Evolutionary conservation across 2,888 invertebrate species (phyloP), one percentile per base, ranked within the genome.

Genomic region (Troides oblongomaculatus): DNA sequence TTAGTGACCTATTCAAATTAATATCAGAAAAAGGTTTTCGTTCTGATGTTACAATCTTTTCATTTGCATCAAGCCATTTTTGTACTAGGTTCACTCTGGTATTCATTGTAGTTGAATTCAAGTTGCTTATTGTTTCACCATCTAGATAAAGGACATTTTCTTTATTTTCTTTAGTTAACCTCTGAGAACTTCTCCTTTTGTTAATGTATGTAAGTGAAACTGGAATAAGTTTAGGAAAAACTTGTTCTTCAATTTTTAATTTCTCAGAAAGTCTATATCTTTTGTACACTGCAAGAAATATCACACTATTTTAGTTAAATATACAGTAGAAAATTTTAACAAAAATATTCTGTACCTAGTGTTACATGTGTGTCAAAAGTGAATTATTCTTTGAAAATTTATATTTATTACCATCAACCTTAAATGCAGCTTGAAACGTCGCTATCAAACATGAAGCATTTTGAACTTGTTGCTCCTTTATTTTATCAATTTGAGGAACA

Each of bases 171-270:
- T 69, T 74, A 73, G 56, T 30, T 5, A 72, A 76, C 59, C 30
- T 39, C 62, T 74, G 77, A n/a, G 73, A 73, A 74, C 82, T 84
- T 80, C 84, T 91, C 68, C 85, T 85, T 78, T 87, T 91, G 74
- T 92, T 92, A 71, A 70, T 81, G 78, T 92, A 92, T 74, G 87
- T 90, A 30, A 74, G 68, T 62, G 86, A 85, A 71, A 89, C 92
- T 82, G 92, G 90, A 73, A 92, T 90, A 73, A 89, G 89, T 76
- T 86, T 77, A 69, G 92, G 91, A 72, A 92, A 92, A n/a, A 91
- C 6, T 73, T 88, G 81, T 74, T 85, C 90, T 80, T 92, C 92
- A 62, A 84, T 73, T 79, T 84, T 88, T 62, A 87, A 75, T 71
- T 86, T 83, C 69, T 90, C 88, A 65, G 87, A 90, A 69, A 85